These are phyloP conservation scores for Trochalopteron elliotii DNA, from an alignment of 2,113 vertebrate genomes.

Conservation along the genomic window DNA sequence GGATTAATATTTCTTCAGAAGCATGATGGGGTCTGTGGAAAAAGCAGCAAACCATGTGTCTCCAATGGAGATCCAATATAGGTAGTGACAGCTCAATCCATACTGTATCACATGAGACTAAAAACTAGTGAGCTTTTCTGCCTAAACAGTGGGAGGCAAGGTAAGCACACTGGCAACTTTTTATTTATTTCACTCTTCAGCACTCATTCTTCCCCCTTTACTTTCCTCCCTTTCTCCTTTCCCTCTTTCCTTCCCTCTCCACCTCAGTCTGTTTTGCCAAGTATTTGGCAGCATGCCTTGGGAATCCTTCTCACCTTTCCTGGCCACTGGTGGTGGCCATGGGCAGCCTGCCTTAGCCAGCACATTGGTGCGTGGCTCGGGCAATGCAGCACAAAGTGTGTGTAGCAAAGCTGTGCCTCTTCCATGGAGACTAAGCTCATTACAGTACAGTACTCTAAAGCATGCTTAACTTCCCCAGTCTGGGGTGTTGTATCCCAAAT, in stretches of 20 bases:
- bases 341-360: background rate
- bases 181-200: background rate
- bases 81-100: background rate
- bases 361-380: background rate
- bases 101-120: background rate
- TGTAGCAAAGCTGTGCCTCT: conserved; percentile 31
- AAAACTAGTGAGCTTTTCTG: background rate
- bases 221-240: background rate
- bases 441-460: conserved; percentile 63
- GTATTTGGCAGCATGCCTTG: background rate
- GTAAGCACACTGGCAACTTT: background rate
- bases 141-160: background rate
- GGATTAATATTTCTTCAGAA: background rate
- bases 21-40: background rate
- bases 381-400: background rate
- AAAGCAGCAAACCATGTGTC: background rate
- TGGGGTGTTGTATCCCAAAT: conserved; percentile 63
- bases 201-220: background rate
- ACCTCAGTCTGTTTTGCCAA: background rate
- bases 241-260: background rate
- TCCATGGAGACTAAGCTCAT: conserved; percentile 72
- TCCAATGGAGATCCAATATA: background rate
- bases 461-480: conserved; percentile 60
- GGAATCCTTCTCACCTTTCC: background rate
- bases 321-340: background rate